phyloP scores from a whole-genome alignment of 2,797 vertebrate species.

The Calcarius lapponicus region DNA sequence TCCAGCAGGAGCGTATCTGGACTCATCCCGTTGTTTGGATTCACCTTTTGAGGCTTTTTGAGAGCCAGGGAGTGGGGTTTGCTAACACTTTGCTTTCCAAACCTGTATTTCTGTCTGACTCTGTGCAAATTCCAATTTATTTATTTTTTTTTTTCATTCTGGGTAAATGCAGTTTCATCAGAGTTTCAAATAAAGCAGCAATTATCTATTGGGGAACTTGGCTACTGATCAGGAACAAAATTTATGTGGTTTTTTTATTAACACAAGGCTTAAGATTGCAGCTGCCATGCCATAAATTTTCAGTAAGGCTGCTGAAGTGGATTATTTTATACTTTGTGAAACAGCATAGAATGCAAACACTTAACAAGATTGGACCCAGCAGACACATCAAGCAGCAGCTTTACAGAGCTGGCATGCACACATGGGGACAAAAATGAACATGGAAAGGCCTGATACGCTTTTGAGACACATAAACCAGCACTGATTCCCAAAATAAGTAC shows the following conservation, averaged over 20 bases:
- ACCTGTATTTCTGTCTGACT: not conserved
- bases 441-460: not conserved
- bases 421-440: not conserved
- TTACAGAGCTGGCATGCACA: not conserved
- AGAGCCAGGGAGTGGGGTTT: not conserved
- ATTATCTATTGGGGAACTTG: not conserved
- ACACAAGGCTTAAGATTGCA: not conserved
- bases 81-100: not conserved
- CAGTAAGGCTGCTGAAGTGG: not conserved
- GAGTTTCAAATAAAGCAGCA: not conserved
- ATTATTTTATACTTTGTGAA: not conserved
- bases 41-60: not conserved
- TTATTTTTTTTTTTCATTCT: not conserved
- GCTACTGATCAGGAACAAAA: not conserved
- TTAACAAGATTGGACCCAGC: not conserved
- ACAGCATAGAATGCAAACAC: not conserved
- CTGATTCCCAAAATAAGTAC: accelerated
- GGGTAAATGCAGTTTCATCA: not conserved
- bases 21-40: not conserved
- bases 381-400: not conserved
- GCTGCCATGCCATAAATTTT: not conserved
- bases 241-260: not conserved
- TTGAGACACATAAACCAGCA: not conserved
- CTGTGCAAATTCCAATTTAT: not conserved
- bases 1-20: accelerated